Evolutionary conservation across 2,113 vertebrate species (phyloP).

Genomic region (Phaethornis superciliosus): DNA sequence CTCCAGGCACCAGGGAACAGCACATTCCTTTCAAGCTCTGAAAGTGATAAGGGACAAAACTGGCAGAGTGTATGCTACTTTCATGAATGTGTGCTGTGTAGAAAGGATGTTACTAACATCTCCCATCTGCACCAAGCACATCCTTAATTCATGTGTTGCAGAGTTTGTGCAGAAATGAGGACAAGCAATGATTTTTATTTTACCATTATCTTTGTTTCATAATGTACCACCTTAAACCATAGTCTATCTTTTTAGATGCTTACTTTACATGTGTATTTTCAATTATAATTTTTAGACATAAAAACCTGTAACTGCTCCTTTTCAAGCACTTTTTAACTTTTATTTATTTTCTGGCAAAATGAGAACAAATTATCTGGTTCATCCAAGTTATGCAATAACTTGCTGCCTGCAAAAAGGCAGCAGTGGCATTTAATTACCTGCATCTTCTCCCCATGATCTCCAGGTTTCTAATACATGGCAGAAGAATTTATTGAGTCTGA

Average conservation of each 20-base stretch:
- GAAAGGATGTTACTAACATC: constrained; percentile 66
- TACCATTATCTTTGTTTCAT: not conserved
- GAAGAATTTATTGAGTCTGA: not conserved
- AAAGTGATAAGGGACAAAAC: constrained; percentile 47
- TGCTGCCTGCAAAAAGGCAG: not conserved
- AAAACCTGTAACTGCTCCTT: not conserved
- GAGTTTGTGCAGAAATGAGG: constrained; percentile 44
- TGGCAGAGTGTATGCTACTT: constrained; percentile 55
- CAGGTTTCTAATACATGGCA: not conserved
- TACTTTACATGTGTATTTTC: not conserved
- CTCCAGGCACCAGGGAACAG: constrained; percentile 23
- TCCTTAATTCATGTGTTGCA: constrained; percentile 65
- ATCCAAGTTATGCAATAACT: not conserved
- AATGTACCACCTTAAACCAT: not conserved
- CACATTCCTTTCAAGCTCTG: constrained; percentile 35
- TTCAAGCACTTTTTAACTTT: not conserved
- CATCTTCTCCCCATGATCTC: not conserved
- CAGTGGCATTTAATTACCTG: not conserved
- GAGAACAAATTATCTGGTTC: not conserved
- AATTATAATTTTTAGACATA: not conserved
- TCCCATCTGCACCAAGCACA: constrained; percentile 63
- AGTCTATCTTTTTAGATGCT: not conserved
- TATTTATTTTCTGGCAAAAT: not conserved
- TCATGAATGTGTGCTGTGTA: not conserved
- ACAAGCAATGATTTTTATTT: constrained; percentile 36